Conservation (phyloP, 2,113 vertebrate species). For the Sminthopsis crassicaudata region DNA sequence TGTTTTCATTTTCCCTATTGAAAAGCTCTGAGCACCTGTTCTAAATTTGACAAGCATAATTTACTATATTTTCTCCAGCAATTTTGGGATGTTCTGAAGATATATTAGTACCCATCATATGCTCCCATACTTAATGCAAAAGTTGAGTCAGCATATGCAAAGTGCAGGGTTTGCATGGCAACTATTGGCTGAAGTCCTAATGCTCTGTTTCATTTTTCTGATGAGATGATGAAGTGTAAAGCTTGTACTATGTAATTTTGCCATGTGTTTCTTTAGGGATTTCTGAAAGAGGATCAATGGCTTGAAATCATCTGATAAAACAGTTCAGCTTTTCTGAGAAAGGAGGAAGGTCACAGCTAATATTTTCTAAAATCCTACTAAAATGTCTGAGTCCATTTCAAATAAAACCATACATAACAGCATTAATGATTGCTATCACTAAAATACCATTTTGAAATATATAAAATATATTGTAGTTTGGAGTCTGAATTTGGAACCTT, state of each 20-base stretch:
- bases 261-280: slow-evolving; percentile 72
- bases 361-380: slow-evolving; percentile 22
- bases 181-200: slow-evolving; percentile 71
- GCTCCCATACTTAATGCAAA: slow-evolving; percentile 54
- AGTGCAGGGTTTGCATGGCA: slow-evolving; percentile 61
- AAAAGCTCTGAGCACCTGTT: slow-evolving; percentile 58
- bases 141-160: slow-evolving; percentile 73
- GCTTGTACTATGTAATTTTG: slow-evolving; percentile 67
- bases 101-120: slow-evolving; percentile 59
- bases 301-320: slow-evolving; percentile 67
- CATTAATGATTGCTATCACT: slow-evolving; percentile 6
- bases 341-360: slow-evolving; percentile 63
- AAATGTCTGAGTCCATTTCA: slow-evolving; percentile 31
- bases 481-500: neutral
- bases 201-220: slow-evolving; percentile 68
- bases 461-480: slow-evolving; percentile 23
- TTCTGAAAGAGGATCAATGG: slow-evolving; percentile 72
- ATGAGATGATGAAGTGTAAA: slow-evolving; percentile 74
- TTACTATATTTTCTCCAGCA: slow-evolving; percentile 62
- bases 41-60: slow-evolving; percentile 64
- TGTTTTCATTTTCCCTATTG: slow-evolving; percentile 54
- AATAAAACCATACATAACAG: slow-evolving; percentile 42
- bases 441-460: slow-evolving; percentile 5
- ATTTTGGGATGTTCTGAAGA: slow-evolving; percentile 65
- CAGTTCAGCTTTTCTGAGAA: slow-evolving; percentile 52